Evolutionary conservation across 1,140 invertebrate genomes (phyloP), one percentile per base, ranked within the genome.

Genomic region (Monomorium pharaonis): DNA sequence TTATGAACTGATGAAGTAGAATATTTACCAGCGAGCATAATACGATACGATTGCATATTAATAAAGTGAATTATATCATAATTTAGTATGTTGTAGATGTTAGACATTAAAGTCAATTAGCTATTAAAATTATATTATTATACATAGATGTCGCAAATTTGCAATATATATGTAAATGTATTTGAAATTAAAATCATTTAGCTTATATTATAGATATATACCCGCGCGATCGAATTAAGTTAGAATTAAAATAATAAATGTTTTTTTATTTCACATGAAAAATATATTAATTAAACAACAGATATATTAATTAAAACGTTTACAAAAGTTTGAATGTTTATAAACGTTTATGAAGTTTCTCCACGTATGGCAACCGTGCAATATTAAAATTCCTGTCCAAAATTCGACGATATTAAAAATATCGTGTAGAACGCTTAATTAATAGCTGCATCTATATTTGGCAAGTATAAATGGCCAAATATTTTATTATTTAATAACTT

Each of bases 51-150:
- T 83, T 70, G 33, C 27, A 56, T 63, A 44, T 69, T 56, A 72
- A 83, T 74, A 44, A 58, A 44, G n/a, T 47, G 69, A 72, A 83
- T 83, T 72, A 83, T 72, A 72, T 81, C 3, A n/a, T 51, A 83
- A 47, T 83, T 83, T 70, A 56, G 33, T 60, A 42, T 54, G 12
- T 70, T 81, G 67, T 62, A 30, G 49, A 74, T 74, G 74, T 70
- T 69, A 54, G 62, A 80, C 65, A 69, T 54, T 47, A 47, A 72
- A 83, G 10, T 58, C 14, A 83, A 70, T 44, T 81, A 83, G 16
- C 24, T 14, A 72, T 70, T 83, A 83, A 83, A 47, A 83, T 9
- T 72, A 21, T 67, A 37, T 37, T 3, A 44, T 27, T 56, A 33
- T 27, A 37, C 37, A 44, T n/a, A 24, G 14, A 0, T 24, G 42